Percentiles rank a stretch among this genome's conserved stretches.
Conservation (phyloP, 2,113 vertebrate species). For the Hydropotes inermis region DNA sequence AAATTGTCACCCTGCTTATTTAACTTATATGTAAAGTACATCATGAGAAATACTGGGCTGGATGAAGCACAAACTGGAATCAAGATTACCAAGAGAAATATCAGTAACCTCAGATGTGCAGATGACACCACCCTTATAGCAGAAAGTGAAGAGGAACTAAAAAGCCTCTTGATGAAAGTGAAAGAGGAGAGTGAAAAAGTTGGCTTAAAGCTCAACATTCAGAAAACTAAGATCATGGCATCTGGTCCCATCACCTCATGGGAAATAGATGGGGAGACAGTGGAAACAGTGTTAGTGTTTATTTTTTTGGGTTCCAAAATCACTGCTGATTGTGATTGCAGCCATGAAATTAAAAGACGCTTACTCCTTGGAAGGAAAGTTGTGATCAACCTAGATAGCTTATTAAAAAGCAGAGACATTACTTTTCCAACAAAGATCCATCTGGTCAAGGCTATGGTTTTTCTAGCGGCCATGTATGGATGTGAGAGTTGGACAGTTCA, state of each 20-base stretch:
- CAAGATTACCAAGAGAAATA: accelerated
- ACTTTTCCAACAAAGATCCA: too few species aligned
- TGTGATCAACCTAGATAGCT: too few species aligned
- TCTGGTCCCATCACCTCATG: accelerated
- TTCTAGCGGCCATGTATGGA: too few species aligned
- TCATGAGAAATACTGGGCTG: background rate
- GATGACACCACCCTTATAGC: background rate
- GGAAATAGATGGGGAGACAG: background rate
- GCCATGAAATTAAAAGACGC: too few species aligned
- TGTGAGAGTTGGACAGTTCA: too few species aligned
- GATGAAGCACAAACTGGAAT: background rate
- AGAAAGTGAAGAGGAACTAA: accelerated
- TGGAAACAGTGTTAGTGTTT: too few species aligned
- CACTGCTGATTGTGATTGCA: too few species aligned
- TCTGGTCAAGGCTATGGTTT: too few species aligned
- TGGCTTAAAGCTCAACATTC: background rate
- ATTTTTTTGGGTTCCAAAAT: too few species aligned
- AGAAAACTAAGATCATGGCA: background rate
- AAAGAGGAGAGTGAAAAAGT: background rate
- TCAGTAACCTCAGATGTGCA: background rate
- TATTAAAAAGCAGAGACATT: too few species aligned
- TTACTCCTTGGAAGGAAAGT: too few species aligned
- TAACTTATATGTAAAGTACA: background rate
- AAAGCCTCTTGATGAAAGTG: background rate
- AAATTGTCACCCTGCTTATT: background rate